These are phyloP conservation scores for Sebastes itinus DNA, from an alignment of 2,797 vertebrate genomes.

Conservation along the genomic window DNA sequence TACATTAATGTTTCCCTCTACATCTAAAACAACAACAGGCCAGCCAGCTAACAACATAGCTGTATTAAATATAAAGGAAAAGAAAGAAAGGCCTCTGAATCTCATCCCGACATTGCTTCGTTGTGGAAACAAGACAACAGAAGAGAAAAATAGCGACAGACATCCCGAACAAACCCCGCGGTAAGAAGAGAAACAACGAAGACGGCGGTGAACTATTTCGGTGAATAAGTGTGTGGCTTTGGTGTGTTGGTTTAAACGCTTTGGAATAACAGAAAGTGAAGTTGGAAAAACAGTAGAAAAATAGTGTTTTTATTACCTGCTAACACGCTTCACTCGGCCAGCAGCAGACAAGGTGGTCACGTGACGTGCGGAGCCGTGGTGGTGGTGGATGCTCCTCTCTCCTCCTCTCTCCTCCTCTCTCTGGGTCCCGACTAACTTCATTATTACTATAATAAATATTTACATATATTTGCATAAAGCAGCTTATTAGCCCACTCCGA, in stretches of 20 bases:
- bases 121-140: constrained; percentile 78
- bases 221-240: not conserved
- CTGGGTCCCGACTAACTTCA: constrained; percentile 24
- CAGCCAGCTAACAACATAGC: constrained; percentile 41
- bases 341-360: constrained; percentile 85
- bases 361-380: constrained; percentile 77
- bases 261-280: not conserved
- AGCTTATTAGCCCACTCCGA: no score
- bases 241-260: not conserved
- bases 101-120: constrained; percentile 77
- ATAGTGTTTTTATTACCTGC: constrained; percentile 84
- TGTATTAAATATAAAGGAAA: constrained; percentile 47
- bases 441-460: no score
- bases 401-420: not conserved
- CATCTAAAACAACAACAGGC: not conserved
- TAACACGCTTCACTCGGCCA: constrained; percentile 84
- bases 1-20: not conserved
- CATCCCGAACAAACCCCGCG: constrained; percentile 37
- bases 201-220: not conserved
- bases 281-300: constrained; percentile 30
- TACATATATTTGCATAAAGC: no score
- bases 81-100: constrained; percentile 67
- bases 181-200: not conserved
- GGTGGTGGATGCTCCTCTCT: constrained; percentile 66
- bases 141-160: constrained; percentile 66